A percentile compares a stretch with the other conserved stretches of the same genome.
phyloP scores from a whole-genome alignment of 2,113 vertebrate genomes.

The Misgurnus mizolepis region DNA sequence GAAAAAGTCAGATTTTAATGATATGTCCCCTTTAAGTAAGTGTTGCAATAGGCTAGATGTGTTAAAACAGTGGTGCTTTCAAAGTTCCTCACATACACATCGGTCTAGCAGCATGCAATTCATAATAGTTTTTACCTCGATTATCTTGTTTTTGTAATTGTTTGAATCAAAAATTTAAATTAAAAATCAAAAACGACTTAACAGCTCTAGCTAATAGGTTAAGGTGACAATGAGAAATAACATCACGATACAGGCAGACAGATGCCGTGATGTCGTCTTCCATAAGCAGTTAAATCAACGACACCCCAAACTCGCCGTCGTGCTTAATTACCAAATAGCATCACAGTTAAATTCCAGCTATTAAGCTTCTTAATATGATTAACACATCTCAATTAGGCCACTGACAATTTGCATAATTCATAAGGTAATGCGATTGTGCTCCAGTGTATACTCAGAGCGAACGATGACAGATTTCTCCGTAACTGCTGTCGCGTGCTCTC shows the following conservation, averaged over 20 bases:
- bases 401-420: conserved; percentile 99
- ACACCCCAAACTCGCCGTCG: conserved; percentile 83
- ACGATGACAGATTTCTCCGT: conserved; percentile 67
- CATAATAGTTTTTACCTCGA: too few relatives aligned
- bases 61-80: too few relatives aligned
- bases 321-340: conserved; percentile 96
- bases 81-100: too few relatives aligned
- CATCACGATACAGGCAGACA: not conserved
- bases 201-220: too few relatives aligned
- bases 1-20: too few relatives aligned
- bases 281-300: conserved; percentile 58
- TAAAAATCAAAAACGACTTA: too few relatives aligned
- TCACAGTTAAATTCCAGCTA: conserved; percentile 97
- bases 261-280: conserved; percentile 33
- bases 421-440: conserved; percentile 92
- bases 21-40: too few relatives aligned
- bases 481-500: conserved; percentile 63
- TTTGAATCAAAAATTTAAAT: too few relatives aligned
- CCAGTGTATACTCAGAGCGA: conserved; percentile 87
- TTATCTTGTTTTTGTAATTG: too few relatives aligned
- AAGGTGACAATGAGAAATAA: too few relatives aligned
- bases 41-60: too few relatives aligned
- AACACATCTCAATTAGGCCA: conserved; percentile 91
- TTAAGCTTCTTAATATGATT: conserved; percentile 99
- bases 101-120: too few relatives aligned